Evolutionary conservation across 2,113 vertebrate genomes (phyloP), one percentile per base, ranked within the genome.

Genomic region (Copsychus sechellarum): DNA sequence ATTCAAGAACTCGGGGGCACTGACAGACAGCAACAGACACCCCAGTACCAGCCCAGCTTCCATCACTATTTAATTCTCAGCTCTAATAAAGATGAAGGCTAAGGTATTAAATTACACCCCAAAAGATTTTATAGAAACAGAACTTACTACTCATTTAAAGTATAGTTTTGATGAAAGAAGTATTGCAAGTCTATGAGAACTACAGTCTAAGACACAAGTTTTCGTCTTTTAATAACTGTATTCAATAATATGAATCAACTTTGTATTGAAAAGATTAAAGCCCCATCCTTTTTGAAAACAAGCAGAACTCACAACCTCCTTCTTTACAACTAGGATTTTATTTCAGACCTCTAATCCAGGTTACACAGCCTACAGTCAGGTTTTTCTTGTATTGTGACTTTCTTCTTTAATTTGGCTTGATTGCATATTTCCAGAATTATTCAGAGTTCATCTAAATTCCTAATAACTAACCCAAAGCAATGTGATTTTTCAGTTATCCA

Each of bases 21-120:
- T 7, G 25, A 40, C 6, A 58, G 15, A 29, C 12, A 73, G 51
- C 0, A 0, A 76, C n/a, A 23, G 19, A 74, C 1, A 0, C 1
- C 48, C 12, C 47, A 24, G 9, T 2, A 26, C 10, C 50, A 67
- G 31, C 36, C 69, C 42, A 57, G 40, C 54, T 51, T 15, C 31
- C 58, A 21, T 1, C 21, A 16, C 28, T 34, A 7, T 26, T 73
- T 34, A 51, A 56, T 25, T 74, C 20, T 48, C 76, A 87, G 33
- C 12, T 7, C 0, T 0, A 56, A 14, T 4, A 19, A 84, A 61
- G 11, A 22, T 50, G 4, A 77, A 53, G 5, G 28, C 54, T 60
- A 12, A 19, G 8, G 33, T 26, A 77, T 20, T 64, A 61, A 57
- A 70, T 57, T 8, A 87, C 0, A 0, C 4, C 4, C n/a, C 31